phyloP scores from a whole-genome alignment of 2,113 vertebrate genomes.

The Odontesthes bonariensis region DNA sequence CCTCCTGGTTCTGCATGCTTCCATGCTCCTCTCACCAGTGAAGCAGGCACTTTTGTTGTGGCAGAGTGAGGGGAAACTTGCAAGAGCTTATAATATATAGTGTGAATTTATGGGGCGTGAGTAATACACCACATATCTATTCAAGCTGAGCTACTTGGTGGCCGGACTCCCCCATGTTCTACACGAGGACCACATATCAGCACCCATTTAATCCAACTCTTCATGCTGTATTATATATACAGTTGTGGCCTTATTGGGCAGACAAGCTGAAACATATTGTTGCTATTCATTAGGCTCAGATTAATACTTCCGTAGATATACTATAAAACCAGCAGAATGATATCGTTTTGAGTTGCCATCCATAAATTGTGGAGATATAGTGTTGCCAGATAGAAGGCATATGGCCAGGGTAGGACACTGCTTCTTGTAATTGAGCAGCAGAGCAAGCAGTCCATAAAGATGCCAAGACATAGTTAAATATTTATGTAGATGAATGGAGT shows the following conservation, averaged over 20 bases:
- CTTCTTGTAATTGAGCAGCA: conserved; percentile 82
- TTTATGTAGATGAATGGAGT: conserved; percentile 87
- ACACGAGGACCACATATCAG: conserved; percentile 47
- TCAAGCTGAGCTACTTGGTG: conserved; percentile 32
- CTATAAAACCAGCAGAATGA: conserved; percentile 68
- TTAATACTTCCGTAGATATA: conserved; percentile 63
- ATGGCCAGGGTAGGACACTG: conserved; percentile 83
- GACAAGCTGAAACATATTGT: conserved; percentile 68
- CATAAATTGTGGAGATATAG: conserved; percentile 81
- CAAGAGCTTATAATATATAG: conserved; percentile 53
- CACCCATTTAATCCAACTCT: conserved; percentile 49
- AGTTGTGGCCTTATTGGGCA: conserved; percentile 48
- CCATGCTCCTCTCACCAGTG: conserved; percentile 56
- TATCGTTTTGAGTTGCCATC: conserved; percentile 64
- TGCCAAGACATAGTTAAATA: conserved; percentile 89
- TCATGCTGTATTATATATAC: conserved; percentile 59
- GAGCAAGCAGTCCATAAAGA: conserved; percentile 88
- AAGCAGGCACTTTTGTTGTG: conserved; percentile 58
- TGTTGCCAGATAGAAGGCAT: conserved; percentile 81
- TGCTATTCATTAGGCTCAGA: conserved; percentile 71
- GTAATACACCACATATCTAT: conserved; percentile 51
- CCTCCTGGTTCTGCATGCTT: conserved; percentile 64
- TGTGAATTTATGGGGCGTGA: conserved; percentile 53
- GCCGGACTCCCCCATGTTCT: conserved; percentile 28
- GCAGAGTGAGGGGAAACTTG: conserved; percentile 55